Evolutionary conservation across 2,113 vertebrate species (phyloP).

Genomic region (Aythya baeri): DNA sequence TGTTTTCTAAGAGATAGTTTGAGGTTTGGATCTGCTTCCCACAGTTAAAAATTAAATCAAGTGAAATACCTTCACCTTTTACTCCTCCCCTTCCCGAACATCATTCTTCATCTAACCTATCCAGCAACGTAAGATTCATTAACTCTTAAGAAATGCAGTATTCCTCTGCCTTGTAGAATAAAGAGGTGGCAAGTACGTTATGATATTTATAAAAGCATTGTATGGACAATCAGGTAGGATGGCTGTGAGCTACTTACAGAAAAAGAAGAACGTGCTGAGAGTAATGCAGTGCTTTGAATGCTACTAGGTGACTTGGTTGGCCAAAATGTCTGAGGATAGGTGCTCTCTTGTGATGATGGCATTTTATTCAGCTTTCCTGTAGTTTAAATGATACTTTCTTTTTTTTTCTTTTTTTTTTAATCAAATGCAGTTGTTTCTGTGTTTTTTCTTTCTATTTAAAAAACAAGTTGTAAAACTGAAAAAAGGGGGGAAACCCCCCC

Average conservation of each 20-base stretch:
- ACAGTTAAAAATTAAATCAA: neutral
- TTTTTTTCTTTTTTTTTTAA: neutral
- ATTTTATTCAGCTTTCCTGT: neutral
- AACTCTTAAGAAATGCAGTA: neutral
- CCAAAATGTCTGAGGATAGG: neutral
- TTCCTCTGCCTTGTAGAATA: neutral
- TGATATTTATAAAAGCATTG: neutral
- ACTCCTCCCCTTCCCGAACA: neutral
- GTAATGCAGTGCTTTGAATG: neutral
- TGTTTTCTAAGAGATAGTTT: neutral
- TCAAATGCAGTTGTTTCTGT: neutral
- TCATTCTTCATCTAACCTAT: neutral
- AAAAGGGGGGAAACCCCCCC: accelerated
- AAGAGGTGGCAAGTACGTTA: accelerated
- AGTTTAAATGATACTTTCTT: neutral
- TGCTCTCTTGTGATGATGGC: neutral
- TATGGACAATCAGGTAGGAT: neutral
- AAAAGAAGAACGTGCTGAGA: neutral
- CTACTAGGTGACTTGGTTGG: neutral
- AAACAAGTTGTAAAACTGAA: neutral
- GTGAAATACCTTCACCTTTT: neutral
- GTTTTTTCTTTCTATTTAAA: neutral
- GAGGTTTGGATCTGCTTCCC: neutral
- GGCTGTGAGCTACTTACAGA: neutral
- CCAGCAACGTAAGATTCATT: neutral